Conservation (phyloP, 2,888 invertebrate genomes). For the Didymodactylos carnosus region DNA sequence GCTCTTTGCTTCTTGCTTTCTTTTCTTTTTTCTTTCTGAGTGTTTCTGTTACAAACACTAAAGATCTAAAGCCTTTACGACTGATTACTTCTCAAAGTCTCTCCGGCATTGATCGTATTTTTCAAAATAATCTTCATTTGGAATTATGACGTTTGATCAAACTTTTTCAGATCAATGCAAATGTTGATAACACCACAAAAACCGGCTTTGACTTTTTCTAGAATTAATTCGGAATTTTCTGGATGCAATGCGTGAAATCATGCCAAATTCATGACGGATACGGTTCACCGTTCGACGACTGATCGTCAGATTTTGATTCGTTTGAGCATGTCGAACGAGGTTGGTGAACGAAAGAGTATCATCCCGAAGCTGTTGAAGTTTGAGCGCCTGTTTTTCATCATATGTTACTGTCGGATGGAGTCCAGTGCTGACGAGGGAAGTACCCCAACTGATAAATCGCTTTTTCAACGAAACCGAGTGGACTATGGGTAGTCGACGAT, state of each 20-base stretch:
- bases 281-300: background rate
- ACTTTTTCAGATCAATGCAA: background rate
- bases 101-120: background rate
- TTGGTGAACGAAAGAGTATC: background rate
- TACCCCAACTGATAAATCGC: too few species aligned
- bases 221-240: background rate
- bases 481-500: too few species aligned
- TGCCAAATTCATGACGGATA: background rate
- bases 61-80: too few species aligned
- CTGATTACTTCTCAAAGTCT: too few species aligned
- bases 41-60: too few species aligned
- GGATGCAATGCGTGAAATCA: background rate
- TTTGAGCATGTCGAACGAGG: background rate
- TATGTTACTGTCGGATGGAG: background rate
- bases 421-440: too few species aligned
- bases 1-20: too few species aligned
- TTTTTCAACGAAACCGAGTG: too few species aligned
- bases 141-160: background rate
- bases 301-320: background rate
- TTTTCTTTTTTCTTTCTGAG: too few species aligned
- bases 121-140: background rate
- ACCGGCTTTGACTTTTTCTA: background rate
- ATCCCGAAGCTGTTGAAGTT: background rate
- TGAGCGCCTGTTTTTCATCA: background rate
- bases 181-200: background rate